Percentiles rank a stretch among this genome's conserved stretches.
These are phyloP conservation scores for Peromyscus attwateri DNA, from an alignment of 2,797 vertebrate species.

Conservation along the genomic window DNA sequence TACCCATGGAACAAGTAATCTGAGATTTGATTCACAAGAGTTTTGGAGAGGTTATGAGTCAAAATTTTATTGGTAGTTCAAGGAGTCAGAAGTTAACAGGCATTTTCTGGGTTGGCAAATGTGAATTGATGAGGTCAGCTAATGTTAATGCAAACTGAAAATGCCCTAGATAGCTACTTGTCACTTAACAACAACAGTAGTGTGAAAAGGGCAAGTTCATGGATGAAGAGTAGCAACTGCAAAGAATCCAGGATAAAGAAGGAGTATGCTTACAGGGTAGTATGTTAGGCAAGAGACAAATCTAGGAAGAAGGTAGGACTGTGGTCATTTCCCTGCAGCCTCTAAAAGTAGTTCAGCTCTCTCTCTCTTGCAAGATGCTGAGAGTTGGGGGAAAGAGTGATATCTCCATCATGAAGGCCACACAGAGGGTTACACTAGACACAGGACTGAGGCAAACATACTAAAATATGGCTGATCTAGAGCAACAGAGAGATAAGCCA, in stretches of 20 bases:
- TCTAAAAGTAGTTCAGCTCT: neutral
- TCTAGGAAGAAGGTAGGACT: neutral
- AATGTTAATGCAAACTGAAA: neutral
- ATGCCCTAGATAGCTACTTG: too few relatives aligned
- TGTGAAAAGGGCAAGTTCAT: neutral
- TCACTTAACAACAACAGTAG: neutral
- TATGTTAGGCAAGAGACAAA: neutral
- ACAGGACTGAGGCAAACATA: neutral
- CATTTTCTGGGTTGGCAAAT: neutral
- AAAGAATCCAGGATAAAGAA: neutral
- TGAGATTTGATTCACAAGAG: neutral
- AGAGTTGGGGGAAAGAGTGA: too few relatives aligned
- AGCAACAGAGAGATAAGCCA: neutral
- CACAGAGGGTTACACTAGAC: rapidly evolving
- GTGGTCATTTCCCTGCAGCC: neutral
- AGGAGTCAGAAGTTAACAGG: neutral
- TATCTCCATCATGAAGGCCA: neutral
- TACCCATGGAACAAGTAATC: neutral
- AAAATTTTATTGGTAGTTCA: neutral
- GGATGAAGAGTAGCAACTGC: neutral
- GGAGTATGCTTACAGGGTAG: neutral
- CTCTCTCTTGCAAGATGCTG: neutral
- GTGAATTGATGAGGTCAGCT: neutral
- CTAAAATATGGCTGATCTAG: neutral
- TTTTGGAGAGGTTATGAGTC: neutral